Percentiles rank a stretch among this genome's conserved stretches.
phyloP scores from a whole-genome alignment of 2,113 vertebrate genomes.

The Otus sunia region DNA sequence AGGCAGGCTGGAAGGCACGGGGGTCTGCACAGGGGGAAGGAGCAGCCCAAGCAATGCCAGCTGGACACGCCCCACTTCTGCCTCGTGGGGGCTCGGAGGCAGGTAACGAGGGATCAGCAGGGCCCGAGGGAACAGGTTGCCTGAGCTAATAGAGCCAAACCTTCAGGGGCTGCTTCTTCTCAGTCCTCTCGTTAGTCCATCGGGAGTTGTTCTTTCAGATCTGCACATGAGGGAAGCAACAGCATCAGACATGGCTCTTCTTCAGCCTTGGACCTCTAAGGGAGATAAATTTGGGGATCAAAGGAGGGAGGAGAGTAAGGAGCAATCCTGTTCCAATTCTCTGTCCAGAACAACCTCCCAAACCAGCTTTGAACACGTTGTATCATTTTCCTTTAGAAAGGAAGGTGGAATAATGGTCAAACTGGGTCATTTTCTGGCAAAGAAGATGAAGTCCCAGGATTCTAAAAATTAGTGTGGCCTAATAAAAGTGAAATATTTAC shows the following conservation, averaged over 20 bases:
- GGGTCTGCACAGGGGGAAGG: neutral
- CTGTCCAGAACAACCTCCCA: neutral
- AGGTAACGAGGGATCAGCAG: neutral
- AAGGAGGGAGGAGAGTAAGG: neutral
- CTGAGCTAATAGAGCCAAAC: neutral
- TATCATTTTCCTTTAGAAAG: neutral
- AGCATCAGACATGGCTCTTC: neutral
- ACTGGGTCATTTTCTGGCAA: neutral
- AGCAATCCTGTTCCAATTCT: neutral
- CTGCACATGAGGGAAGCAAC: neutral
- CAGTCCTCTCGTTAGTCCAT: neutral
- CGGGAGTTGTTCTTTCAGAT: neutral
- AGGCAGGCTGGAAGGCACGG: neutral
- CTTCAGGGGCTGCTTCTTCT: neutral
- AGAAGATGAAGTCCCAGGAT: neutral
- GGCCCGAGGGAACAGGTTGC: too few relatives aligned
- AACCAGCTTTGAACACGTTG: neutral
- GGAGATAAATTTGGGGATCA: neutral
- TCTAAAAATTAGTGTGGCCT: neutral
- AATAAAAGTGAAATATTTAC: neutral
- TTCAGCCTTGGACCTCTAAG: neutral
- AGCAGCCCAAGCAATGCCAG: too few relatives aligned
- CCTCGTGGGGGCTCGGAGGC: neutral
- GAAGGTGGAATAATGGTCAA: neutral
- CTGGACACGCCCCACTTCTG: neutral